Evolutionary conservation across 2,797 vertebrate species (phyloP), one percentile per base, ranked within the genome.

Genomic region (Tragopan temminckii): DNA sequence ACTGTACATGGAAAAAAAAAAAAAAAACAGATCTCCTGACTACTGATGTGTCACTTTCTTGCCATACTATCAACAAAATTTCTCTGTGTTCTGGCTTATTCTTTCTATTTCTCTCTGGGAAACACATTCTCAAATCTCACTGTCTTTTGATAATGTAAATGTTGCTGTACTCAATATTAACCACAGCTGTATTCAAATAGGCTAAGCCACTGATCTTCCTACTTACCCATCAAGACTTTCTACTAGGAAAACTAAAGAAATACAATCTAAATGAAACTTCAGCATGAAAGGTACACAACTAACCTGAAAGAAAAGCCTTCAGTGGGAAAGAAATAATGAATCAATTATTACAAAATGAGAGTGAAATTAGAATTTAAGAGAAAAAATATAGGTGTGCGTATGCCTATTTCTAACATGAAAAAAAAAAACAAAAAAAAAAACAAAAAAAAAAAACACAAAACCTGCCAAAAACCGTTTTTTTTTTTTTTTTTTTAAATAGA

Each of bases 1-100:
- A 29, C 42, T 71, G 70, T 81, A 80, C 48, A 82, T 25, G 62
- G 76, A 87, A 95, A 94, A 31, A 53, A 50, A 87, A 95, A 94
- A 31, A 53, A 50, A 48, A 31, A 90, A 24, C 33, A 80, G 38
- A 82, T 82, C 35, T 76, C n/a, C 23, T 88, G 68, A 42, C 45
- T 82, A 13, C 14, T 80, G 40, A 15, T 85, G 18, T 71, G 33
- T 67, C 13, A 58, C 25, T 42, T 11, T 55, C 71, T 55, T 66
- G 36, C 9, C 25, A 12, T 68, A 24, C 33, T 70, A 40, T 45
- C 31, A 86, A 69, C 35, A 63, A 13, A 21, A 2, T 53, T 40
- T 57, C 75, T 35, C 59, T 57, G 25, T 64, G 15, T 29, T 35
- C 25, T 67, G 33, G 9, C 29, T 79, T 85, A 15, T 31, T 74